A percentile compares a stretch with the other conserved stretches of the same genome.
These are phyloP conservation scores for Oncorhynchus masou DNA, from an alignment of 2,113 vertebrate genomes.

Conservation along the genomic window DNA sequence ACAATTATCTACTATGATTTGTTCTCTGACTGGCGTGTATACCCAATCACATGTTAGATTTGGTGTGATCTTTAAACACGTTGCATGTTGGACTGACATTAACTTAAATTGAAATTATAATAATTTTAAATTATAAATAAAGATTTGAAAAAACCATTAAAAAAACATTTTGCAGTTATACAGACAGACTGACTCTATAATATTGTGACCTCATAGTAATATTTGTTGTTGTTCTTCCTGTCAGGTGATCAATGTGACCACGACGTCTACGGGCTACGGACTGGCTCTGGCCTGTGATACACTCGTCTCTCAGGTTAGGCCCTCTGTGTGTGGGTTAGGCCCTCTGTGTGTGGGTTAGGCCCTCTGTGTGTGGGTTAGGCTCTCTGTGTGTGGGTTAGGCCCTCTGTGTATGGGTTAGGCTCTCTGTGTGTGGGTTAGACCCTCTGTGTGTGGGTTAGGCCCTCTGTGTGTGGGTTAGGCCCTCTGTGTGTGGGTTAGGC, in stretches of 20 bases:
- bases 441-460: no score
- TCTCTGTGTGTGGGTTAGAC: no score
- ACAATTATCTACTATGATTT: background rate
- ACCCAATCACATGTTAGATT: background rate
- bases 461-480: no score
- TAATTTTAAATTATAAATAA: no score
- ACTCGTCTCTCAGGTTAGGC: constrained; percentile 88
- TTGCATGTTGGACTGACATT: no score
- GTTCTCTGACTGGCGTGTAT: background rate
- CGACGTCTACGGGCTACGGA: constrained; percentile 79
- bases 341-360: background rate
- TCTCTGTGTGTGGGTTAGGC: no score
- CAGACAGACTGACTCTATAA: no score
- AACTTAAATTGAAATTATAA: no score
- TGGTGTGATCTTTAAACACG: no score
- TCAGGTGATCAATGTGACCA: constrained; percentile 82
- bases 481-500: constrained; percentile 63
- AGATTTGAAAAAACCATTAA: background rate
- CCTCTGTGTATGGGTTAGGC: no score
- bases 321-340: background rate
- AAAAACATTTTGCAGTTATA: background rate
- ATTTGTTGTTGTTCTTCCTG: constrained; percentile 16
- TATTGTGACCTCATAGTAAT: no score
- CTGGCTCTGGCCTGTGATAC: constrained; percentile 87
- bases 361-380: background rate